Evolutionary conservation across 2,888 invertebrate species (phyloP).

Genomic region (Phengaris arion): DNA sequence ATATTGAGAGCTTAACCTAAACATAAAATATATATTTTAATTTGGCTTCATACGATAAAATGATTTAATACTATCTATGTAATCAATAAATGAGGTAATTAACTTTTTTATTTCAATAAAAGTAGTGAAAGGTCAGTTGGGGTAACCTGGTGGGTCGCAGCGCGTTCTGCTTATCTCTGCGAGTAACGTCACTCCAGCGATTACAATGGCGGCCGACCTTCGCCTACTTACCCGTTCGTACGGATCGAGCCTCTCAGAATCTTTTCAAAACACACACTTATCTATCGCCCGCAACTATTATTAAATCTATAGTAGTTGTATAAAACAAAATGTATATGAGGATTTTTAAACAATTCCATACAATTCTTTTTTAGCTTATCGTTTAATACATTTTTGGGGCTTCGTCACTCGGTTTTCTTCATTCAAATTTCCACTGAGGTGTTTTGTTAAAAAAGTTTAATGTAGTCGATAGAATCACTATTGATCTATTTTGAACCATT

Average conservation of each 20-base stretch:
- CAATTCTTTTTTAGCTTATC: not conserved
- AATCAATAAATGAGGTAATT: not conserved
- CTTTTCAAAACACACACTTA: conserved; percentile 59
- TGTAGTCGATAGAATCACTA: not conserved
- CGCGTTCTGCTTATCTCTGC: conserved; percentile 52
- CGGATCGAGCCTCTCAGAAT: conserved; percentile 66
- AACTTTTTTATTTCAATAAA: conserved; percentile 3
- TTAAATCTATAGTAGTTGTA: conserved; percentile 1
- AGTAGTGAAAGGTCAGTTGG: conserved; percentile 2
- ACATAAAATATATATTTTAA: no score
- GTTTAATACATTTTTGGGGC: not conserved
- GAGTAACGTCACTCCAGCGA: conserved; percentile 62
- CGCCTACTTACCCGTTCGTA: conserved; percentile 73
- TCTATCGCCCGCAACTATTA: conserved; percentile 39
- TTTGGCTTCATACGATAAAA: no score
- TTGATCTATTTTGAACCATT: not conserved
- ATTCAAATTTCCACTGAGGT: not conserved
- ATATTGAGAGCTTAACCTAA: not conserved
- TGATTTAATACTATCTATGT: not conserved
- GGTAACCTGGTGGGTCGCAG: conserved; percentile 29
- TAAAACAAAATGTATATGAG: not conserved
- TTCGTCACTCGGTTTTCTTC: not conserved
- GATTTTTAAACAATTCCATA: not conserved
- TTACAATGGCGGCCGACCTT: conserved; percentile 73
- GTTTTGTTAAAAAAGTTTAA: not conserved